These are phyloP conservation scores for Drosophila macrospina DNA, from an alignment of 2,888 invertebrate genomes.

Conservation along the genomic window DNA sequence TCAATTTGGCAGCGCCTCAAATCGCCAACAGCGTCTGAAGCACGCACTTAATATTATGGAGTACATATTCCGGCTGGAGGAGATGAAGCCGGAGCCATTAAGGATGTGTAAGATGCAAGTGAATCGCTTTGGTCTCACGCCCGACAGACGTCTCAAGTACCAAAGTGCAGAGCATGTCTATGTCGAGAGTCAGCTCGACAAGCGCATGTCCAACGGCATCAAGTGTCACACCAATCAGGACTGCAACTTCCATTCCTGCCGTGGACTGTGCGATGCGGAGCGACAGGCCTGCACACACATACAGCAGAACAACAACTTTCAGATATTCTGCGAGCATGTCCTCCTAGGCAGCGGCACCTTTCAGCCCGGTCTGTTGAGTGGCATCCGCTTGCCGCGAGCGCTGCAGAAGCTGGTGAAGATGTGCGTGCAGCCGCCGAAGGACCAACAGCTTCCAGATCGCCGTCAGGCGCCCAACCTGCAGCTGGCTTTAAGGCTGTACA, in stretches of 20 bases:
- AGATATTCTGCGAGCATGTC: slow-evolving; percentile 83
- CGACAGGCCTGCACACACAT: slow-evolving; percentile 76
- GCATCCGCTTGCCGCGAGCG: slow-evolving; percentile 75
- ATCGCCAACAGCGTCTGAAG: slow-evolving; percentile 82
- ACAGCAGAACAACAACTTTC: slow-evolving; percentile 84
- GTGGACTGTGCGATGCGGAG: slow-evolving; percentile 81
- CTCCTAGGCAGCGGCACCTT: slow-evolving; percentile 80
- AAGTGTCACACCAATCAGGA: slow-evolving; percentile 77
- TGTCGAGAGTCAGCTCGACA: slow-evolving; percentile 83
- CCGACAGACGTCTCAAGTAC: slow-evolving; percentile 82
- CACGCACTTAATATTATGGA: slow-evolving; percentile 84
- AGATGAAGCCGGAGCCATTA: slow-evolving; percentile 84
- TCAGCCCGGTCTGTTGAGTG: slow-evolving; percentile 81
- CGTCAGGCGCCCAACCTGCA: slow-evolving; percentile 80
- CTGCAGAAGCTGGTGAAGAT: slow-evolving; percentile 78
- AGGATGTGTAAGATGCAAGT: slow-evolving; percentile 84
- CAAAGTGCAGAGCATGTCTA: slow-evolving; percentile 82
- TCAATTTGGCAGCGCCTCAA: slow-evolving; percentile 66
- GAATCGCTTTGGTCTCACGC: slow-evolving; percentile 82
- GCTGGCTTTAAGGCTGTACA: slow-evolving; percentile 80
- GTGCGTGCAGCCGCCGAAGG: slow-evolving; percentile 81
- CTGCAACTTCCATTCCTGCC: slow-evolving; percentile 80
- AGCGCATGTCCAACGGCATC: slow-evolving; percentile 78
- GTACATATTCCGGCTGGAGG: slow-evolving; percentile 83
- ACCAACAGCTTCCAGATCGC: slow-evolving; percentile 74